Evolutionary conservation across 2,113 vertebrate species (phyloP).

Genomic region (Ciconia stormi): DNA sequence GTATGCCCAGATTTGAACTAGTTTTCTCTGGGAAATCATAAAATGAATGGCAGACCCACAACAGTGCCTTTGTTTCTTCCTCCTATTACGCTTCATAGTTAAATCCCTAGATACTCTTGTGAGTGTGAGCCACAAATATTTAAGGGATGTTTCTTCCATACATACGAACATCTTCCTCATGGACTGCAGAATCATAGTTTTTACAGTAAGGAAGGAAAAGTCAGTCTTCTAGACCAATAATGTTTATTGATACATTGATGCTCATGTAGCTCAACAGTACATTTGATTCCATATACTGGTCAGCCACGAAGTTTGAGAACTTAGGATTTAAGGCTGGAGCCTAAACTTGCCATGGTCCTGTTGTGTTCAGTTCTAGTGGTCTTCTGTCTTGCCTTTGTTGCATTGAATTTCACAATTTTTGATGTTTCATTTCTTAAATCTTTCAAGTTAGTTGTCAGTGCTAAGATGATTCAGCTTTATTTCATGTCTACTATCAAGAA

Average conservation of each 20-base stretch:
- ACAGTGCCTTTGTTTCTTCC: neutral
- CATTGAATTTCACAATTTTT: neutral
- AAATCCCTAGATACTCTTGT: neutral
- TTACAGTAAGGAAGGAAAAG: neutral
- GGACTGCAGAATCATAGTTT: neutral
- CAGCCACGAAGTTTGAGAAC: neutral
- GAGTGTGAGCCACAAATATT: neutral
- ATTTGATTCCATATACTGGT: neutral
- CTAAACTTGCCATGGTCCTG: neutral
- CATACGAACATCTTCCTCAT: neutral
- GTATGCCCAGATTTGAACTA: neutral
- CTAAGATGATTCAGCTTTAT: neutral
- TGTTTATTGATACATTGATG: neutral
- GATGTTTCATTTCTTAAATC: neutral
- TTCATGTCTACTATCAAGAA: neutral
- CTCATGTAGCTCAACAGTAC: neutral
- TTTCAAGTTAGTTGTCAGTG: neutral
- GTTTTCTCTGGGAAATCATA: neutral
- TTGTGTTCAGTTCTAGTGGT: neutral
- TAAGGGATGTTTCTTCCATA: neutral
- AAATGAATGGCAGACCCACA: neutral
- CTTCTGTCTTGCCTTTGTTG: neutral
- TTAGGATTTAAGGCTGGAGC: neutral
- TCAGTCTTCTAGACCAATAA: neutral
- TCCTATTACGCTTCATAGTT: neutral